Percentiles rank a stretch among this genome's conserved stretches.
phyloP scores from a whole-genome alignment of 1,140 invertebrate species.

The Drosophila pandora region DNA sequence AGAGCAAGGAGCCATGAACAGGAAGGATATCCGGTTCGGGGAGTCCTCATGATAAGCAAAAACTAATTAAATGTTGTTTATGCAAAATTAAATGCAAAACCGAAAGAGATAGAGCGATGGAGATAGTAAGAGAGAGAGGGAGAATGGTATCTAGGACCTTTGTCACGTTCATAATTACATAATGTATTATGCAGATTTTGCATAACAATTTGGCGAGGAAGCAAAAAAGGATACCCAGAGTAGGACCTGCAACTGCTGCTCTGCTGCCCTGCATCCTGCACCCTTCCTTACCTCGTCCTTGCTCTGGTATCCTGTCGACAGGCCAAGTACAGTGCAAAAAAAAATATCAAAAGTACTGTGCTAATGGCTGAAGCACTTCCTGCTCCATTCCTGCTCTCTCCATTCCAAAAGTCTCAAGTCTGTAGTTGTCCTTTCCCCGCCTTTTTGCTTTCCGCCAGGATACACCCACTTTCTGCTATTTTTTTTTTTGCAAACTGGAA shows the following conservation, averaged over 20 bases:
- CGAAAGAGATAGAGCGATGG: slow-evolving; percentile 9
- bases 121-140: background rate
- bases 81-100: slow-evolving; percentile 53
- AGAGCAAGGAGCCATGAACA: slow-evolving; percentile 9
- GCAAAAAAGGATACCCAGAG: background rate
- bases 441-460: slow-evolving; percentile 6
- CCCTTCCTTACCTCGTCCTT: background rate
- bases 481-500: too few relatives aligned
- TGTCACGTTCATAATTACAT: slow-evolving; percentile 80
- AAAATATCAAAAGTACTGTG: slow-evolving; percentile 67
- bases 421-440: slow-evolving; percentile 1
- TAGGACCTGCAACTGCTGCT: background rate
- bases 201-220: slow-evolving; percentile 69
- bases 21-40: slow-evolving; percentile 29
- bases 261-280: background rate
- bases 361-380: slow-evolving; percentile 59
- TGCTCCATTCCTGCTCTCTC: slow-evolving; percentile 21
- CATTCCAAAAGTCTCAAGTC: background rate
- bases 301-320: slow-evolving; percentile 16
- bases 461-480: background rate
- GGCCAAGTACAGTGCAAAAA: slow-evolving; percentile 44
- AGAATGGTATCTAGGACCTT: slow-evolving; percentile 43
- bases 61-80: slow-evolving; percentile 65
- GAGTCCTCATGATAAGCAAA: slow-evolving; percentile 24
- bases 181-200: slow-evolving; percentile 80